Base-by-base conservation (phyloP, 2,113 vertebrate genomes). In the Shinisaurus crocodilurus region DNA sequence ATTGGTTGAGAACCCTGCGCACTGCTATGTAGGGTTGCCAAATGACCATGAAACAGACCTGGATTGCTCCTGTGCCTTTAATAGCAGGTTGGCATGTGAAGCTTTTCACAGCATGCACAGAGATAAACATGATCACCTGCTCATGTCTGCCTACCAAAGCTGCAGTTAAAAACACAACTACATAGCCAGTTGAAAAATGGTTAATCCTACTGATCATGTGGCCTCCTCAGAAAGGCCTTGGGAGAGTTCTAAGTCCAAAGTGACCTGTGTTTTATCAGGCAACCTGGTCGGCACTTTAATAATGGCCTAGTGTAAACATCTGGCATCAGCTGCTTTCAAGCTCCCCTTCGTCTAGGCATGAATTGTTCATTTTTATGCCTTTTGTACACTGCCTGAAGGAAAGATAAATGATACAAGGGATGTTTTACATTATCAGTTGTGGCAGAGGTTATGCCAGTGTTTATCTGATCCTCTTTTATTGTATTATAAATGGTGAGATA, bases 281-380 rank as follows among this genome's bases (percentile, higher is more conserved):
- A 92, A 95, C 88, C 91, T 85, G 86, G 83, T 96, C 92, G 93
- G 69, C 77, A 84, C 40, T 88, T 93, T 96, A 94, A 95, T 90
- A 95, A 94, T 81, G 92, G 96, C 94, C 90, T 91, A 92, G 90
- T 95, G 91, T 96, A 97, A 97, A 96, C 95, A 97, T 95, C 90
- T 96, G 94, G 96, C 94, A 88, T 89, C 65, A 88, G 90, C 45
- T 84, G 90, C 93, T 96, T 96, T 97, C 94, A 96, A 94, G 90
- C 74, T 95, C 69, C 88, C 90, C 94, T 95, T 94, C 97, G 96
- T 97, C 97, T 97, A 96, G 95, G 93, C 94, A 96, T 85, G 85
- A 96, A 97, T 97, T 96, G 95, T 97, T 97, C 93, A 89, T 94
- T 96, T 97, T 95, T 94, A 72, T 95, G 96, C 94, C 96, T 96